Percentiles rank a stretch among this genome's conserved stretches.
These are phyloP conservation scores for Tetraneura akinire DNA, from an alignment of 1,140 invertebrate genomes.

Conservation along the genomic window DNA sequence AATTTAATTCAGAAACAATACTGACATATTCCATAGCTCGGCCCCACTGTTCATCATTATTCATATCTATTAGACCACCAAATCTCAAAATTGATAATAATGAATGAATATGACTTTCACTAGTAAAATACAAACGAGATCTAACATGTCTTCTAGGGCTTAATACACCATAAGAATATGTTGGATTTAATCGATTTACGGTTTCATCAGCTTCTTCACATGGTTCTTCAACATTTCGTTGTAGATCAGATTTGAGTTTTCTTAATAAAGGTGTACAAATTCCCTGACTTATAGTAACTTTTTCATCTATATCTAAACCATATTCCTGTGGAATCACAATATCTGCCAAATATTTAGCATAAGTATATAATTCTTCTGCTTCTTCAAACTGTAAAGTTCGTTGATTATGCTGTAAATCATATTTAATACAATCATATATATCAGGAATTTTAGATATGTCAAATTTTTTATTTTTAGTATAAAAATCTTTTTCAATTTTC, in stretches of 20 bases:
- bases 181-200: slow-evolving; percentile 93
- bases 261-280: slow-evolving; percentile 95
- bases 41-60: slow-evolving; percentile 94
- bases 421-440: slow-evolving; percentile 99
- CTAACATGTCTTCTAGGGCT: slow-evolving; percentile 96
- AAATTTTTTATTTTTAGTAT: slow-evolving; percentile 86
- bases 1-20: slow-evolving; percentile 97
- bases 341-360: slow-evolving; percentile 94
- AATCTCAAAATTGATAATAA: slow-evolving; percentile 92
- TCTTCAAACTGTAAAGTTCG: slow-evolving; percentile 91
- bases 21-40: slow-evolving; percentile 98
- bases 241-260: slow-evolving; percentile 94
- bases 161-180: slow-evolving; percentile 96
- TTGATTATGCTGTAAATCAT: slow-evolving; percentile 97
- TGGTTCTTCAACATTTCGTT: slow-evolving; percentile 79
- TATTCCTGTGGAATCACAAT: slow-evolving; percentile 99
- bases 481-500: slow-evolving; percentile 99
- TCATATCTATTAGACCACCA: slow-evolving; percentile 85
- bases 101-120: slow-evolving; percentile 98
- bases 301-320: slow-evolving; percentile 92
- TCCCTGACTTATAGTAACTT: slow-evolving; percentile 94
- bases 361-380: slow-evolving; percentile 92
- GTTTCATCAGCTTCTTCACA: slow-evolving; percentile 74
- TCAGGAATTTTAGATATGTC: slow-evolving; percentile 99
- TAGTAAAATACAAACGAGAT: slow-evolving; percentile 97